These are phyloP conservation scores for Spinus pinus DNA, from an alignment of 2,797 vertebrate species.

Conservation along the genomic window DNA sequence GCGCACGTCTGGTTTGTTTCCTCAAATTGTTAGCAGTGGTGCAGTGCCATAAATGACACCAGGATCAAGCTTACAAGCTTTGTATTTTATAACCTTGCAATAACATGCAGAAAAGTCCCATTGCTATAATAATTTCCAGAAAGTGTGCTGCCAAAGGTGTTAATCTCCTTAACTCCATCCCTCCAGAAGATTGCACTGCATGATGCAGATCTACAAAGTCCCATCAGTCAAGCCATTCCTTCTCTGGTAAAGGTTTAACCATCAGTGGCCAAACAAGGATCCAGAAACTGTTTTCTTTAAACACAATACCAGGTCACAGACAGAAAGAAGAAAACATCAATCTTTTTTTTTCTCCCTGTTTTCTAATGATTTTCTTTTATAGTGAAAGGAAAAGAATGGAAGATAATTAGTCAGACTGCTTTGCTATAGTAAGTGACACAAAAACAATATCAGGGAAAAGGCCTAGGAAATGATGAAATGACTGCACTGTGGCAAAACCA, in stretches of 20 bases:
- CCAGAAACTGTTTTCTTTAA: not conserved
- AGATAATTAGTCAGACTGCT: not conserved
- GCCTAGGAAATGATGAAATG: not conserved
- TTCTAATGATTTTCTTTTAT: not conserved
- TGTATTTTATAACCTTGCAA: not conserved
- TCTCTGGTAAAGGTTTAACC: not conserved
- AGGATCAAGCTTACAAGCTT: not conserved
- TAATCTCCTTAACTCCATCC: not conserved
- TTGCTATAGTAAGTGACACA: not conserved
- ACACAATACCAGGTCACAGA: not conserved
- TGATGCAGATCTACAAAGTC: not conserved
- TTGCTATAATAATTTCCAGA: not conserved
- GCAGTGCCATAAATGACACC: not conserved
- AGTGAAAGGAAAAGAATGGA: not conserved
- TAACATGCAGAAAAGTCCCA: not conserved
- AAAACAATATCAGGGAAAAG: not conserved
- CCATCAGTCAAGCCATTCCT: not conserved
- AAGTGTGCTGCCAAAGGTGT: not conserved
- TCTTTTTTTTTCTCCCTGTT: not conserved
- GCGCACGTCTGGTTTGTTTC: fast-evolving
- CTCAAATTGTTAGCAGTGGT: not conserved
- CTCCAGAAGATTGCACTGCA: not conserved
- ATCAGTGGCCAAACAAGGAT: not conserved
- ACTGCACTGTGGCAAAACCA: not conserved
- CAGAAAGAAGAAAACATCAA: not conserved